Evolutionary conservation across 2,113 vertebrate species (phyloP).

Genomic region (Lagenorhynchus albirostris): DNA sequence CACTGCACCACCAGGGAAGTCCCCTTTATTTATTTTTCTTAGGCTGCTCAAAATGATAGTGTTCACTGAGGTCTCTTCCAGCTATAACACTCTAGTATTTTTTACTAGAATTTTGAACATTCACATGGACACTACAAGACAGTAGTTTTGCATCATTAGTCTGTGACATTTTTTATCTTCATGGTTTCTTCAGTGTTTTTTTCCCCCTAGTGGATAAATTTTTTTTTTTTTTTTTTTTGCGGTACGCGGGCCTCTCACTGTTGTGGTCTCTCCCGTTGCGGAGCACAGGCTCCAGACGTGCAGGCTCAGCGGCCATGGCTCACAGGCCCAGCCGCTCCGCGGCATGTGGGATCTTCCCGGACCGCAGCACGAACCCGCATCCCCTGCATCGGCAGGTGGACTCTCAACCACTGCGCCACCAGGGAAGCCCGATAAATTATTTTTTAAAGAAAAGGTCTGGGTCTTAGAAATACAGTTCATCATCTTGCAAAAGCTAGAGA

Average conservation of each 20-base stretch:
- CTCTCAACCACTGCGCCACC: too few relatives aligned
- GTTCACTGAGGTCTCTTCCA: not conserved
- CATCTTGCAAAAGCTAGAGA: conserved; percentile 74
- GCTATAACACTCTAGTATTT: not conserved
- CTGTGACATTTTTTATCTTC: conserved; percentile 67
- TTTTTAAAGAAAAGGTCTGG: conserved; percentile 74
- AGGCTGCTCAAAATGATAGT: not conserved
- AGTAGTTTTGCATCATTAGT: conserved; percentile 44
- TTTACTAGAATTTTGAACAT: conserved; percentile 46
- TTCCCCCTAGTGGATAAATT: conserved; percentile 57
- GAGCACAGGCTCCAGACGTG: too few relatives aligned
- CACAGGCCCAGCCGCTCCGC: too few relatives aligned
- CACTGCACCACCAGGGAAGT: too few relatives aligned
- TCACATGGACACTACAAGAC: conserved; percentile 57
- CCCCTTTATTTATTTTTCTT: not conserved
- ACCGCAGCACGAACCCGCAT: too few relatives aligned
- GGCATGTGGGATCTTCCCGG: too few relatives aligned
- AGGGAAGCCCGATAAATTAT: conserved; percentile 53
- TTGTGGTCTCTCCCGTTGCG: too few relatives aligned
- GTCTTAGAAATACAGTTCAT: conserved; percentile 80
- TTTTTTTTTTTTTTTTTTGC: conserved; percentile 68
- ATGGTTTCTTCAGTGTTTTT: conserved; percentile 74
- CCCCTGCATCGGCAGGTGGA: too few relatives aligned
- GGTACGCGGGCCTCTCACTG: too few relatives aligned
- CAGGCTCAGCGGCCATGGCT: too few relatives aligned